Percentiles rank a stretch among this genome's conserved stretches.
Evolutionary conservation across 2,113 vertebrate genomes (phyloP).

Genomic region (Lagopus leucura): DNA sequence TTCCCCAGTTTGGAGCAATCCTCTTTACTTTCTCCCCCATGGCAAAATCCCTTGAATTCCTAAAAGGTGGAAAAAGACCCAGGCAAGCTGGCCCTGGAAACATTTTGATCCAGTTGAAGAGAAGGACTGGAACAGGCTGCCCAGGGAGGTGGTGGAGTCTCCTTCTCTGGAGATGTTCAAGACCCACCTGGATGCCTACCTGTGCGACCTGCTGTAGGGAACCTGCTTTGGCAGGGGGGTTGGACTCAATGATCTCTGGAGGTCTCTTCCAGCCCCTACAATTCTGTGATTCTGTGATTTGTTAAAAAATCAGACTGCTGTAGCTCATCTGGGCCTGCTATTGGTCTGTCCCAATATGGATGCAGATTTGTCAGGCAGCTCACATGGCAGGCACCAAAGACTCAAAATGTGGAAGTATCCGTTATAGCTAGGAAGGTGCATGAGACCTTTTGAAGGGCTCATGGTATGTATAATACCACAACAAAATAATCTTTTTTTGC

Average conservation of each 20-base stretch:
- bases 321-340: background rate
- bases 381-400: background rate
- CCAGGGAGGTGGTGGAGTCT: too few relatives aligned
- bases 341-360: rapidly evolving
- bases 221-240: too few relatives aligned
- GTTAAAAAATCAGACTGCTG: background rate
- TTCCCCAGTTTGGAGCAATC: background rate
- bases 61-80: background rate
- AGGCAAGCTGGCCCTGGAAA: background rate
- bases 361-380: background rate
- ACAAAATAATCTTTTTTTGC: background rate
- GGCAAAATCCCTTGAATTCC: background rate
- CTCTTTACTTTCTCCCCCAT: background rate
- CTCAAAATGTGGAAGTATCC: background rate
- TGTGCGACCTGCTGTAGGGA: too few relatives aligned
- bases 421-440: background rate
- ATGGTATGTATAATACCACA: background rate
- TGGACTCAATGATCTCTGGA: too few relatives aligned
- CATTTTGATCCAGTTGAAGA: background rate
- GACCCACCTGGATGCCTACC: too few relatives aligned
- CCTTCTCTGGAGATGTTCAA: too few relatives aligned
- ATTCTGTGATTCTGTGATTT: background rate
- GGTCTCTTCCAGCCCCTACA: too few relatives aligned
- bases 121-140: background rate
- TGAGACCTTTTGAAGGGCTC: background rate